Evolutionary conservation across 2,113 vertebrate genomes (phyloP).

Genomic region (Ictalurus furcatus): DNA sequence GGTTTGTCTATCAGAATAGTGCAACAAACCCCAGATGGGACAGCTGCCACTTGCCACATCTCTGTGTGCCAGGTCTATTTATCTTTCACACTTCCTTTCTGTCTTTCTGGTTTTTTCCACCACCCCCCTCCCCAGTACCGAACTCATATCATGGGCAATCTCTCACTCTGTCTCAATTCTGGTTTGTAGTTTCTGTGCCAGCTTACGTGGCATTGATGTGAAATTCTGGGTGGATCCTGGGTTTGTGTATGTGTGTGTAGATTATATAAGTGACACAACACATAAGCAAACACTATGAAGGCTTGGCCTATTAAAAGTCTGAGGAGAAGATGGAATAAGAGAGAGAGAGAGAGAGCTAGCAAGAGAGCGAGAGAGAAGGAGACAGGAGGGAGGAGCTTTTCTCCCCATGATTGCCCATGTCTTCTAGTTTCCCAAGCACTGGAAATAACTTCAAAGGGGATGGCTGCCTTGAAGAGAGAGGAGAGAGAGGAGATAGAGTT

Average conservation of each 20-base stretch:
- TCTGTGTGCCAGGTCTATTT: conserved; percentile 36
- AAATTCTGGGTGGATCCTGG: background rate
- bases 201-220: background rate
- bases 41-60: conserved; percentile 38
- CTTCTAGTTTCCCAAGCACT: conserved; percentile 73
- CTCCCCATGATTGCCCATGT: conserved; percentile 51
- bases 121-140: background rate
- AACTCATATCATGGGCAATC: conserved; percentile 17
- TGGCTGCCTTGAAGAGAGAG: conserved; percentile 70
- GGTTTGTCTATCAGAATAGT: conserved; percentile 48
- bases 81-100: conserved; percentile 17
- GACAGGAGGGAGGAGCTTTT: conserved; percentile 43
- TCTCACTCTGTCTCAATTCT: background rate
- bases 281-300: background rate
- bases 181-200: background rate
- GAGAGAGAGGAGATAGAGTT: conserved; percentile 69
- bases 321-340: background rate
- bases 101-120: background rate
- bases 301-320: background rate
- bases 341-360: background rate
- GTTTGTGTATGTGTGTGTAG: background rate
- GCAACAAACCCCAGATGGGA: conserved; percentile 46
- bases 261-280: background rate
- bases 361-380: background rate
- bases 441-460: conserved; percentile 80